phyloP scores from a whole-genome alignment of 2,797 vertebrate genomes.

The Leptoclinus maculatus region DNA sequence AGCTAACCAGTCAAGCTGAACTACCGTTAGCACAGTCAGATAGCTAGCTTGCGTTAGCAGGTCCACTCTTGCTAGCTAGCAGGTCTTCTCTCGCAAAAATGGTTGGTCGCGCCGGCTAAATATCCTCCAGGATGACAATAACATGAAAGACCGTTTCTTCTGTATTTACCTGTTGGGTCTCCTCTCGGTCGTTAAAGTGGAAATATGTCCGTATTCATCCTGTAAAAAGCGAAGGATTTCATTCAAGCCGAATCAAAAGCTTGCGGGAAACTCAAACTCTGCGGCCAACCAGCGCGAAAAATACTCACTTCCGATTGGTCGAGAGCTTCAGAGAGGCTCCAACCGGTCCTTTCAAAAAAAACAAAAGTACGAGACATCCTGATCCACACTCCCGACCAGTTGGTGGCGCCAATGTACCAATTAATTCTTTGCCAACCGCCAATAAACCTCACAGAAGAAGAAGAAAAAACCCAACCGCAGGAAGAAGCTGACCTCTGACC shows the following conservation, averaged over 20 bases:
- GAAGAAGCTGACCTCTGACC: conserved; percentile 57
- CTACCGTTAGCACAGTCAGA: conserved; percentile 59
- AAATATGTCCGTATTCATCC: conserved; percentile 77
- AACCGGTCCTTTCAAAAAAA: conserved; percentile 91
- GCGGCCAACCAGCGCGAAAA: conserved; percentile 96
- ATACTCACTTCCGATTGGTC: conserved; percentile 93
- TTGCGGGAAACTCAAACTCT: conserved; percentile 87
- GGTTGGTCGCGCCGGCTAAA: conserved; percentile 60
- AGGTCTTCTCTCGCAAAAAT: conserved; percentile 68
- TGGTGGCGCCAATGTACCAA: no score
- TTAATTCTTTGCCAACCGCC: no score
- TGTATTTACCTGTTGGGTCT: conserved; percentile 67
- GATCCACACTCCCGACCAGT: no score
- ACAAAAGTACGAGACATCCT: no score
- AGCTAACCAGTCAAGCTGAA: conserved; percentile 55
- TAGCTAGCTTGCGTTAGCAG: conserved; percentile 3
- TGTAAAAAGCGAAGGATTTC: conserved; percentile 67
- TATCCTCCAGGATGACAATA: conserved; percentile 18
- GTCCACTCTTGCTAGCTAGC: conserved; percentile 24
- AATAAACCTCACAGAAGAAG: no score
- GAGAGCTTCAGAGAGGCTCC: conserved; percentile 78
- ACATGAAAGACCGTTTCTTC: conserved; percentile 4
- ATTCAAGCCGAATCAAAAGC: conserved; percentile 79
- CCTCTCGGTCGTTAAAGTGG: conserved; percentile 58
- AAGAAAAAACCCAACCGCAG: conserved; percentile 54